These are phyloP conservation scores for Tethea ocularis DNA, from an alignment of 2,888 invertebrate species.

Conservation along the genomic window DNA sequence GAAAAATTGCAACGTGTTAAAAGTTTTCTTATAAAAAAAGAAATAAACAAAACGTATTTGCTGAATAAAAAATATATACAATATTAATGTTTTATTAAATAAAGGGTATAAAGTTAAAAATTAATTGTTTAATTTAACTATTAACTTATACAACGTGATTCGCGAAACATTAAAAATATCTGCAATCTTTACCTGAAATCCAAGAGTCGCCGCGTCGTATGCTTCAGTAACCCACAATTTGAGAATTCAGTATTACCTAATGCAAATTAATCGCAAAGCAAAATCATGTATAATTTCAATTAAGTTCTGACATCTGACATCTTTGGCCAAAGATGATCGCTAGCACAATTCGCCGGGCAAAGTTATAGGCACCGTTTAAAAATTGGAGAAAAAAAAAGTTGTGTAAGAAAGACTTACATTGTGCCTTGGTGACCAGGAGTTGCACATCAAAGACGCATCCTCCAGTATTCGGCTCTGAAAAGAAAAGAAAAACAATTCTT, in stretches of 20 bases:
- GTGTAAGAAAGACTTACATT: conserved; percentile 88
- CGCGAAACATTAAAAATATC: too few species aligned
- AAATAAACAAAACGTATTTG: too few species aligned
- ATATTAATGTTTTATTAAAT: too few species aligned
- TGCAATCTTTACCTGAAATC: background rate
- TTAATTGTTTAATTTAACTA: too few species aligned
- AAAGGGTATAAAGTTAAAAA: too few species aligned
- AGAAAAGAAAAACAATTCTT: conserved; percentile 51
- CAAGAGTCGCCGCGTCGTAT: background rate
- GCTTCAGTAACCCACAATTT: background rate
- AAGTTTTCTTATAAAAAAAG: too few species aligned
- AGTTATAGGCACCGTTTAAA: conserved; percentile 11
- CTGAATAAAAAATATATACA: too few species aligned
- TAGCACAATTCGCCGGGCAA: conserved; percentile 56
- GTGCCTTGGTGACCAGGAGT: conserved; percentile 95
- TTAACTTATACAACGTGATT: too few species aligned
- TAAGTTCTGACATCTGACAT: conserved; percentile 31
- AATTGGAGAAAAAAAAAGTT: background rate
- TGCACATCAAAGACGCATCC: conserved; percentile 95
- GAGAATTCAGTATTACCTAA: too few species aligned
- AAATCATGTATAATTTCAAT: background rate
- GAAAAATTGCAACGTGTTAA: too few species aligned
- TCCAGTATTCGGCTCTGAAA: conserved; percentile 95
- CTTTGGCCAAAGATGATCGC: conserved; percentile 76
- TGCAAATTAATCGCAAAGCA: background rate